These are phyloP conservation scores for Acrobeloides nanus DNA, from an alignment of 2,888 invertebrate species.

Conservation along the genomic window DNA sequence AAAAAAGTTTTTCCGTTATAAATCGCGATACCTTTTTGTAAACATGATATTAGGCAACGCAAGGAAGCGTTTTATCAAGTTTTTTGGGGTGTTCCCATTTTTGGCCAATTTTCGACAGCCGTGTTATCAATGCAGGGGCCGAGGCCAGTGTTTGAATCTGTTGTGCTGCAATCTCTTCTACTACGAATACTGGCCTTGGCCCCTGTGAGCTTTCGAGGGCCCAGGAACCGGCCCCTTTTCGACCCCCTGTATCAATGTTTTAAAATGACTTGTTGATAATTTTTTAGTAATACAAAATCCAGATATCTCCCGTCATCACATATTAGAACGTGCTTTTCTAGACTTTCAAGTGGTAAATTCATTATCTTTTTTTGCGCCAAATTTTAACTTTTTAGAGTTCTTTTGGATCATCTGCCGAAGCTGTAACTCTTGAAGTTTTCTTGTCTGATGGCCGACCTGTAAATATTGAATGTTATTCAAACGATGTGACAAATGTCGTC, in stretches of 20 bases:
- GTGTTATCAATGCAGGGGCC: no score
- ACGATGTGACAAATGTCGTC: constrained; percentile 33
- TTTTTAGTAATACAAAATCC: constrained; percentile 46
- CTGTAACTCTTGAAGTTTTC: constrained; percentile 23
- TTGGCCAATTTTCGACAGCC: no score
- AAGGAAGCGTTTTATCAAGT: no score
- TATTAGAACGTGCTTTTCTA: constrained; percentile 42
- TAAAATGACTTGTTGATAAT: neutral
- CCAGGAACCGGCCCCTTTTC: no score
- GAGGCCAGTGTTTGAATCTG: no score
- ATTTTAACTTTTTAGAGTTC: constrained; percentile 17
- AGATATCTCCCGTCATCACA: constrained; percentile 36
- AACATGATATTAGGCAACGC: no score
- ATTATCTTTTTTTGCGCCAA: neutral
- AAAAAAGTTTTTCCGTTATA: no score
- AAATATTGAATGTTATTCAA: constrained; percentile 23
- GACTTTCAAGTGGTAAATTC: constrained; percentile 38
- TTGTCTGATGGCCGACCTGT: constrained; percentile 26
- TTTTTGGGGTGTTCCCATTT: no score
- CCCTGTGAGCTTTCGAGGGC: no score
- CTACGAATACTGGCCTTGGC: no score
- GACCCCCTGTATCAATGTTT: neutral
- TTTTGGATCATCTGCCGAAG: constrained; percentile 14
- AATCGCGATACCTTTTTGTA: no score
- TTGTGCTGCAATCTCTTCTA: no score